Evolutionary conservation across 1,140 invertebrate genomes (phyloP).

Genomic region (Trachymyrmex cornetzi): DNA sequence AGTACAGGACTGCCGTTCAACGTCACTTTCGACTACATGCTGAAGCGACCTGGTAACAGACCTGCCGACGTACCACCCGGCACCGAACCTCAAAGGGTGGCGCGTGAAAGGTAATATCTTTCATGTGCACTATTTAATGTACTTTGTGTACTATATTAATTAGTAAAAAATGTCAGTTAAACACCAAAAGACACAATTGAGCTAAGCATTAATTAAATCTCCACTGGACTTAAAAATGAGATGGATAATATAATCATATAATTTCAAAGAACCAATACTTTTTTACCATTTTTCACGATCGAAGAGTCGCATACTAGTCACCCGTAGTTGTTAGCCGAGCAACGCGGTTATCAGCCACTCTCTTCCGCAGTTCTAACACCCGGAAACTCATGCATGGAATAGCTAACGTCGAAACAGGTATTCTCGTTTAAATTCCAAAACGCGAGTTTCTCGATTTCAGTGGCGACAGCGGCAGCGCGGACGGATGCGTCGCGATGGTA

Average conservation of each 20-base stretch:
- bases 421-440: conserved; percentile 68
- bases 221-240: neutral
- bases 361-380: conserved; percentile 37
- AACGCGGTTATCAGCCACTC: conserved; percentile 51
- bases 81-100: conserved; percentile 91
- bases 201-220: neutral
- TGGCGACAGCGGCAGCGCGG: conserved; percentile 89
- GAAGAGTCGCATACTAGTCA: neutral
- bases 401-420: conserved; percentile 29
- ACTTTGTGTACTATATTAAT: neutral
- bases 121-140: neutral
- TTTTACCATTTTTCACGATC: neutral
- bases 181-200: neutral
- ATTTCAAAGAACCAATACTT: neutral
- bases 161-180: neutral
- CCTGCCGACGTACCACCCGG: conserved; percentile 84
- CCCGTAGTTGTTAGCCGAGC: conserved; percentile 39
- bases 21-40: conserved; percentile 94
- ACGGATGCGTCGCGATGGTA: conserved; percentile 92
- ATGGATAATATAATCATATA: neutral
- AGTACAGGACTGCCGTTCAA: conserved; percentile 95
- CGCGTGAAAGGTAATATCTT: conserved; percentile 90
- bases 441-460: conserved; percentile 77
- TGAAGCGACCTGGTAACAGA: conserved; percentile 86
- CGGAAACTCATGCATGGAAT: conserved; percentile 65